These are phyloP conservation scores for Portunus trituberculatus DNA, from an alignment of 1,140 invertebrate species.

Conservation along the genomic window DNA sequence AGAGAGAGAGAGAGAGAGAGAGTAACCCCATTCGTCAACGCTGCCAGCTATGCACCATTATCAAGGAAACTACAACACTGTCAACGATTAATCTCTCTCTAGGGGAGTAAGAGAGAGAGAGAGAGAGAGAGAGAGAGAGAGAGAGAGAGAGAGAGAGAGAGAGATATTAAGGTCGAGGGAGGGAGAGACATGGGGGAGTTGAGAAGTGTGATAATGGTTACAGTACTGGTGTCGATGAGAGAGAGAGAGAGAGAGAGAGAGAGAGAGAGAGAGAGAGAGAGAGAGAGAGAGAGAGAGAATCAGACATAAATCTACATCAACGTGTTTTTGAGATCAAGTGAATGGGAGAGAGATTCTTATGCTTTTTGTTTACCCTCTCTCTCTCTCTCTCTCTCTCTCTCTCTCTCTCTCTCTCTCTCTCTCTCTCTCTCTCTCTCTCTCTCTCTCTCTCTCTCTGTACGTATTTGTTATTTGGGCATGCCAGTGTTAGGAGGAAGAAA, in stretches of 20 bases:
- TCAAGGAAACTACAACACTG: slow-evolving; percentile 14
- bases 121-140: background rate
- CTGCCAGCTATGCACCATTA: background rate
- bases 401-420: no score
- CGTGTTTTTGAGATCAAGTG: background rate
- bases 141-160: background rate
- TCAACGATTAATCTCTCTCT: background rate
- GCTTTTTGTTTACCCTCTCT: background rate
- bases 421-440: no score
- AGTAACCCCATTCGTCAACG: background rate
- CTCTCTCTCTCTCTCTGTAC: background rate
- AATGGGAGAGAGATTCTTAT: background rate
- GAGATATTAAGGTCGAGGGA: background rate
- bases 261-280: slow-evolving; percentile 29
- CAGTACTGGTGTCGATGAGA: background rate
- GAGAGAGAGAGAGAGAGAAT: background rate
- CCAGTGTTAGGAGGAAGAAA: background rate
- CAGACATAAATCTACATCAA: no score
- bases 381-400: no score
- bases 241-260: background rate
- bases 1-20: background rate
- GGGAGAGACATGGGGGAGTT: background rate
- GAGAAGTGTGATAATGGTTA: background rate
- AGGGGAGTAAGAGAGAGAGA: background rate
- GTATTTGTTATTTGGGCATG: background rate